A percentile compares a stretch with the other conserved stretches of the same genome.
Evolutionary conservation across 2,888 invertebrate species (phyloP).

Genomic region (Anodontia alba): DNA sequence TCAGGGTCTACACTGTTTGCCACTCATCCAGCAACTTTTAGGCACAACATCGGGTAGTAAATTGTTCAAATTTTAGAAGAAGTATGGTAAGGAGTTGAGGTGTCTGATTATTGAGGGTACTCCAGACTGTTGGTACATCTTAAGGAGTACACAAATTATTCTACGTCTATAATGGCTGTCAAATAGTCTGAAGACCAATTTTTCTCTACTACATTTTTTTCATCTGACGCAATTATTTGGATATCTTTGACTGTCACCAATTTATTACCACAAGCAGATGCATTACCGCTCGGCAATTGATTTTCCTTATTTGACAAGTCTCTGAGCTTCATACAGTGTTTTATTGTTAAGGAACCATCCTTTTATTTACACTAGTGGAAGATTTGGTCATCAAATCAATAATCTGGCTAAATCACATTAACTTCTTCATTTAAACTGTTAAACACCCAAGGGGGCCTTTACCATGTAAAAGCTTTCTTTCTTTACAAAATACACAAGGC

Average conservation of each 20-base stretch:
- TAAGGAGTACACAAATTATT: too few relatives aligned
- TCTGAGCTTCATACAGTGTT: constrained; percentile 3
- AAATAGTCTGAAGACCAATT: neutral
- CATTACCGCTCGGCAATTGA: constrained; percentile 11
- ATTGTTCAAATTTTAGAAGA: too few relatives aligned
- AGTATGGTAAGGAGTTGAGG: too few relatives aligned
- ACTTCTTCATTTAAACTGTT: constrained; percentile 16
- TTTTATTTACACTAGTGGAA: constrained; percentile 6
- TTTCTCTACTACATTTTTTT: neutral
- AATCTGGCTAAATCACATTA: constrained; percentile 16
- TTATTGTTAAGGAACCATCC: constrained; percentile 17
- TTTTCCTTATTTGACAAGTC: constrained; percentile 15
- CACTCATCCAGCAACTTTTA: too few relatives aligned
- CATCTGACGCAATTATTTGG: constrained; percentile 15
- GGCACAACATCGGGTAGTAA: too few relatives aligned
- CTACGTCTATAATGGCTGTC: too few relatives aligned
- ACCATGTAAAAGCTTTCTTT: constrained; percentile 10
- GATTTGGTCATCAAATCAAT: constrained; percentile 6
- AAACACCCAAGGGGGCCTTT: constrained; percentile 5
- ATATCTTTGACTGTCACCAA: constrained; percentile 6
- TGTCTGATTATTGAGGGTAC: too few relatives aligned
- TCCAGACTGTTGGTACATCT: too few relatives aligned
- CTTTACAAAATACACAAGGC: neutral
- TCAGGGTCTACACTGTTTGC: too few relatives aligned
- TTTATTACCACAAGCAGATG: constrained; percentile 13